phyloP scores from a whole-genome alignment of 2,797 vertebrate species.

The Helarctos malayanus region DNA sequence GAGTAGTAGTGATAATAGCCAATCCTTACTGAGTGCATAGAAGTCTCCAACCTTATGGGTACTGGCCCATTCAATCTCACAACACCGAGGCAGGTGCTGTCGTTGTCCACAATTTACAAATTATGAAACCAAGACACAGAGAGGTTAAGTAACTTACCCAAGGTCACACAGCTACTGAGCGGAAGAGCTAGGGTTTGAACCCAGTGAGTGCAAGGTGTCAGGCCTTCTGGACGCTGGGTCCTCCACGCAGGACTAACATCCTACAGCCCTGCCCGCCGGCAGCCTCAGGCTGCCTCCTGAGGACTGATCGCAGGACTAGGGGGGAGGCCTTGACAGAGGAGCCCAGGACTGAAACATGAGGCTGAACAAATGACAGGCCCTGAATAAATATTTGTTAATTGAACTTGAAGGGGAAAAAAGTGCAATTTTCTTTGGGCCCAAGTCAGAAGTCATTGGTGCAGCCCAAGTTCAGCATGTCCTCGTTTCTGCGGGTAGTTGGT shows the following conservation, averaged over 20 bases:
- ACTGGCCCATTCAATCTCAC: background rate
- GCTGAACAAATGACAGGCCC: slow-evolving; percentile 58
- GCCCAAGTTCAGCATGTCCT: slow-evolving; percentile 65
- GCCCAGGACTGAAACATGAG: slow-evolving; percentile 41
- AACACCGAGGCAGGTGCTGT: background rate
- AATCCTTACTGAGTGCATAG: background rate
- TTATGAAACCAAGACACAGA: background rate
- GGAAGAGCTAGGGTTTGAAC: background rate
- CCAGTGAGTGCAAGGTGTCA: background rate
- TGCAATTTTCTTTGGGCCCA: slow-evolving; percentile 69
- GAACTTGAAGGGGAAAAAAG: slow-evolving; percentile 59
- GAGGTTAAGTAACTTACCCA: background rate
- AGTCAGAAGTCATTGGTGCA: slow-evolving; percentile 68
- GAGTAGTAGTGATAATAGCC: background rate
- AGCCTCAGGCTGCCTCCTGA: background rate
- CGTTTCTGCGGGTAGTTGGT: slow-evolving; percentile 7
- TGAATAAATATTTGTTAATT: slow-evolving; percentile 79
- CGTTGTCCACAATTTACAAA: background rate
- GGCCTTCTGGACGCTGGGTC: background rate
- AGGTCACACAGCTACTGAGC: background rate
- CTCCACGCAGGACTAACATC: background rate
- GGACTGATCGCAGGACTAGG: background rate
- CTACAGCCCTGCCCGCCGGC: background rate
- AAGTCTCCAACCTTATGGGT: background rate
- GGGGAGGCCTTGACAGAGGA: background rate